These are phyloP conservation scores for Psittacula derbiana DNA, from an alignment of 2,797 vertebrate genomes.

Conservation along the genomic window DNA sequence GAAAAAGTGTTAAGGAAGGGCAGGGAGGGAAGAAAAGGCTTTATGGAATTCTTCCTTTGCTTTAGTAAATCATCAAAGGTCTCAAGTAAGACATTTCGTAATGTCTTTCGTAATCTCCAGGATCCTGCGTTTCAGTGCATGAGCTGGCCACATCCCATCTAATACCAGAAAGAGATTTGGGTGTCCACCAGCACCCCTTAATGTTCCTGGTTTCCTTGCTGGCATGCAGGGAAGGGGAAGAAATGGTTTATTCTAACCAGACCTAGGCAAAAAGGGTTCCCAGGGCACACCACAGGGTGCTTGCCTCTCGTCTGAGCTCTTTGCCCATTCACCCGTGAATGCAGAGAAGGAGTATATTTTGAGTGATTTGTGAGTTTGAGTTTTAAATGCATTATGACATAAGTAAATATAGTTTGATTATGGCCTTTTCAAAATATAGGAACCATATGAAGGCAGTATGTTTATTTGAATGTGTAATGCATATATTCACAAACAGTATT, in stretches of 20 bases:
- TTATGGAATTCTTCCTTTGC: background rate
- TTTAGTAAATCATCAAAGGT: background rate
- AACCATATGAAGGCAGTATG: background rate
- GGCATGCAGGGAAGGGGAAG: background rate
- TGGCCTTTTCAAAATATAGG: background rate
- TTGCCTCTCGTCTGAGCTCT: background rate
- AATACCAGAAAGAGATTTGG: background rate
- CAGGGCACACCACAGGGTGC: background rate
- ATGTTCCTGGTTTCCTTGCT: background rate
- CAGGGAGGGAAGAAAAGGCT: background rate
- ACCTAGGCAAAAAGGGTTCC: fast-evolving
- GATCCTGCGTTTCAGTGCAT: background rate
- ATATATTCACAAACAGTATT: background rate
- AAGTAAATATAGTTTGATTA: background rate
- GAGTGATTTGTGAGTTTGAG: background rate
- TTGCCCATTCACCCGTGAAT: background rate
- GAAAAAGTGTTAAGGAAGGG: background rate
- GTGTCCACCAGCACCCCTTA: background rate
- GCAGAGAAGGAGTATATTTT: background rate
- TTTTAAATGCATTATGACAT: background rate
- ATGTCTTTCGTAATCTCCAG: background rate
- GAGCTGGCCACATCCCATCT: background rate
- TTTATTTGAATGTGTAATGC: background rate
- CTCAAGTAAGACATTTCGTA: background rate
- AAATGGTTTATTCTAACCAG: background rate